Conservation (phyloP, 2,888 invertebrate species). For the Pterostichus niger region DNA sequence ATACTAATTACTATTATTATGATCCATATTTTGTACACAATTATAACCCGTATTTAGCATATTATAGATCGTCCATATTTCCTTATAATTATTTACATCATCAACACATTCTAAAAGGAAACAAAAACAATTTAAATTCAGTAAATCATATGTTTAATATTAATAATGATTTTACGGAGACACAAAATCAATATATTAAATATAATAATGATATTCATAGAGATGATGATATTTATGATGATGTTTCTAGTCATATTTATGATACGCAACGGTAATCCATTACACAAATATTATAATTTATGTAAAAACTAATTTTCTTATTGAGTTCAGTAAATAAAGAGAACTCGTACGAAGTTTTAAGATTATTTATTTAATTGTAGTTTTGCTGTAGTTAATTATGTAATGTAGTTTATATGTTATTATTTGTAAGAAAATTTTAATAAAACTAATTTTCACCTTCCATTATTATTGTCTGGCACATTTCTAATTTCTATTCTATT, state of each 20-base stretch:
- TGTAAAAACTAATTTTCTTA: neutral
- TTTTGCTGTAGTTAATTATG: neutral
- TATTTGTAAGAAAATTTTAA: neutral
- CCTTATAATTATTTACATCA: neutral
- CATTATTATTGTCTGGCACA: conserved; percentile 14
- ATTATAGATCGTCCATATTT: neutral
- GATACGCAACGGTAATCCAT: no score
- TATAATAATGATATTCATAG: neutral
- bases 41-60: neutral
- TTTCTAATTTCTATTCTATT: conserved; percentile 38
- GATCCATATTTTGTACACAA: neutral
- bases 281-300: neutral
- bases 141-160: neutral
- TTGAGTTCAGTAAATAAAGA: neutral
- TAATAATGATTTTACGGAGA: conserved; percentile 21
- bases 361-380: conserved; percentile 5
- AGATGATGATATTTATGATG: neutral
- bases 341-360: no score
- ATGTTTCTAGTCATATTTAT: neutral
- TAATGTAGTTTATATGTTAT: neutral
- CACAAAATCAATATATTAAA: neutral
- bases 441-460: conserved; percentile 33
- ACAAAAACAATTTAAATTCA: neutral
- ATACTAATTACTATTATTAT: neutral
- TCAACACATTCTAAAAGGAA: neutral